These are phyloP conservation scores for Bettongia penicillata DNA, from an alignment of 2,113 vertebrate species.

Conservation along the genomic window DNA sequence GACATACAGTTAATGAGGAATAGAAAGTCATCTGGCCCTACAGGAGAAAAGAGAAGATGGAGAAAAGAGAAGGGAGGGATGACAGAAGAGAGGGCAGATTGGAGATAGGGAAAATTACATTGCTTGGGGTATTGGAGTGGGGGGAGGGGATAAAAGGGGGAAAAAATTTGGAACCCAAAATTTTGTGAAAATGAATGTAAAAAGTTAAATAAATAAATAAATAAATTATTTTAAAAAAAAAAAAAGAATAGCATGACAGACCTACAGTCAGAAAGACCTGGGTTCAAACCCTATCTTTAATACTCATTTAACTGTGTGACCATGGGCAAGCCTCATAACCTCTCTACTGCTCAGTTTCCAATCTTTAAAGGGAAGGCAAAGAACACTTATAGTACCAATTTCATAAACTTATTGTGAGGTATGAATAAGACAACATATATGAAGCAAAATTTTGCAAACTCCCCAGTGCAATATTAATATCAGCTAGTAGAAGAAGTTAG, in stretches of 20 bases:
- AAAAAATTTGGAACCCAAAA: no score
- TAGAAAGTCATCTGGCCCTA: no score
- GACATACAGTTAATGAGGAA: no score
- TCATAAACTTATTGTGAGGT: neutral
- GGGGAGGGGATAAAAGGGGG: no score
- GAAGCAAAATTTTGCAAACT: neutral
- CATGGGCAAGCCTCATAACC: neutral
- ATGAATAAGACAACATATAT: neutral
- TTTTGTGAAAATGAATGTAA: no score
- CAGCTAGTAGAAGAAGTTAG: neutral
- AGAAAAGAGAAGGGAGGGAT: no score
- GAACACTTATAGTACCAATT: neutral
- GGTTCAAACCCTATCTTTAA: neutral
- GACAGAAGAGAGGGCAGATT: no score
- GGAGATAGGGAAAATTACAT: no score
- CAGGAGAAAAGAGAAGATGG: no score
- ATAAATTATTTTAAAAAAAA: no score
- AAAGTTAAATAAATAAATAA: no score
- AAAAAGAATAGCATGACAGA: neutral
- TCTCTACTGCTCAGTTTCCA: neutral
- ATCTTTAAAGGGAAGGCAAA: neutral
- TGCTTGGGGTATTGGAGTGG: no score
- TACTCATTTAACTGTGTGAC: neutral
- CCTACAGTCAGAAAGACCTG: neutral
- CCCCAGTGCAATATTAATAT: neutral